Base-by-base conservation (phyloP, 2,797 vertebrate species). In the Mormyrus hasselquistii region DNA sequence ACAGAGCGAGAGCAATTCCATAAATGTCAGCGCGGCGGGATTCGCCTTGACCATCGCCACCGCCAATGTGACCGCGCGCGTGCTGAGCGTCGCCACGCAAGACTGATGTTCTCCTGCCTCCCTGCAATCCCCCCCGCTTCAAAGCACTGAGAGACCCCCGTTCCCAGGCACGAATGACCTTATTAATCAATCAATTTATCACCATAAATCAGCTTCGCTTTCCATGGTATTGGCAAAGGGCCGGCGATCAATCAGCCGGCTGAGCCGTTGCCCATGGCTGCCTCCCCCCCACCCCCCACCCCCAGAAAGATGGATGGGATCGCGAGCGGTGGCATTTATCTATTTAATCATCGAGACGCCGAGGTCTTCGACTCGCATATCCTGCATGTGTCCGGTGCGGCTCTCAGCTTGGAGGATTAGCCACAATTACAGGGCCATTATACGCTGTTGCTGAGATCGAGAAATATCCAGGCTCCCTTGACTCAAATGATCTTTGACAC, bases 101-200 rank as follows among this genome's bases (percentile, higher is more conserved):
- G 52, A 87, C 86, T 59, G 86, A n/a, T 22, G 19, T 22, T 2
- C 34, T 34, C 86, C 53, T 87, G 52, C 7, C 86, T 16, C 29
- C 22, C 22, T 55, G 50, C 22, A 25, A 3, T 38, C 84, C 84
- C 65, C 49, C 49, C 14, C 47, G 16, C 22, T 86, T 53, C 50
- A 34, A 49, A 7, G 34, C 22, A 34, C 29, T 44, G 25, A 87
- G 5, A 53, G 34, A 4, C 50, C 19, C 22, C 52, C 50, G 1
- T 25, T 83, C 73, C 14, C 49, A 38, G 53, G 44, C 73, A 88
- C 25, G 29, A 83, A 82, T 88, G 76, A 88, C 88, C 88, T 88
- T 90, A 88, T 88, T 88, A 69, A 86, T 86, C 87, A 88, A 90
- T 90, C 82, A 83, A 88, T 90, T 86, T 88, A 88, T 69, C 82